phyloP scores from a whole-genome alignment of 2,797 vertebrate species.

The Chrysocyon brachyurus region DNA sequence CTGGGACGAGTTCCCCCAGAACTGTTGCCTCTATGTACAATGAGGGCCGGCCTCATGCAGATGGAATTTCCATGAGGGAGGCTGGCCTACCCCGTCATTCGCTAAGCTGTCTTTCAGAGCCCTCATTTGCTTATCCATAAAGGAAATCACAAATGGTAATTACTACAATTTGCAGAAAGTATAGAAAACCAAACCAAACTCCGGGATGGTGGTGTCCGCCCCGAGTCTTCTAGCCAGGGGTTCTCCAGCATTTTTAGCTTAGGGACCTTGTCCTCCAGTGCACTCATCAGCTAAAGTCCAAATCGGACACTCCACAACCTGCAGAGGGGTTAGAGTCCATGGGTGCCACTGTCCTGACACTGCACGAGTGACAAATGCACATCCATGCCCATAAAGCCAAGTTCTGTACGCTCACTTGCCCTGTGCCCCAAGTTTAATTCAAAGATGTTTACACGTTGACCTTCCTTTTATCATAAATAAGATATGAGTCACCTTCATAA shows the following conservation, averaged over 20 bases:
- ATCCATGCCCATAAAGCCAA: not conserved
- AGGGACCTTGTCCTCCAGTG: not conserved
- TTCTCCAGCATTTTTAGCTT: not conserved
- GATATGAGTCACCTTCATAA: constrained; percentile 10
- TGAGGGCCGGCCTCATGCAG: not conserved
- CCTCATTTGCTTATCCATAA: constrained; percentile 18
- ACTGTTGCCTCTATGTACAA: not conserved
- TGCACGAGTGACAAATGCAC: not conserved
- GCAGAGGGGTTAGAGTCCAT: not conserved
- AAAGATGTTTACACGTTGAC: not conserved
- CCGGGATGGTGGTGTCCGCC: not conserved
- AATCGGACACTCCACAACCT: not conserved
- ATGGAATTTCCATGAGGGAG: constrained; percentile 15
- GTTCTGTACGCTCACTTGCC: not conserved
- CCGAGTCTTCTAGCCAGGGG: not conserved
- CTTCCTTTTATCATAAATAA: constrained; percentile 40
- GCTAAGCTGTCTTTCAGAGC: constrained; percentile 11
- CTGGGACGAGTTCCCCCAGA: not conserved
- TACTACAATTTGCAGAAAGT: constrained; percentile 53
- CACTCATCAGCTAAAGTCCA: not conserved
- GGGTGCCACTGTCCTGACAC: not conserved
- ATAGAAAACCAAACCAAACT: constrained; percentile 40
- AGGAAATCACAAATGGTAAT: constrained; percentile 59
- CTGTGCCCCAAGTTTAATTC: not conserved
- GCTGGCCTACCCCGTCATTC: not conserved